Base-by-base conservation (phyloP, 2,797 vertebrate genomes). In the Danio tinwini region DNA sequence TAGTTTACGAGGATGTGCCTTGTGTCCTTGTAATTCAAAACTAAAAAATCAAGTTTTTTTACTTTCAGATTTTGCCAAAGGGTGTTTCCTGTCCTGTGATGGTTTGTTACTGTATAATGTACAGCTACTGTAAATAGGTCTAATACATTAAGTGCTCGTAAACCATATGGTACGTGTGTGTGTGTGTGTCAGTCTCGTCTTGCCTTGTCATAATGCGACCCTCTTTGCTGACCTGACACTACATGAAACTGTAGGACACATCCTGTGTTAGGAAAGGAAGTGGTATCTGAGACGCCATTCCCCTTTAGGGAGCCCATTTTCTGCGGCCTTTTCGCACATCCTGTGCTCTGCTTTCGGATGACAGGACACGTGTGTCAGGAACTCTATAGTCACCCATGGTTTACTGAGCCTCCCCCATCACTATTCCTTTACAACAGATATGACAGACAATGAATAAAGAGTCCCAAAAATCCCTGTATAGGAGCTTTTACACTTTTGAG, bases 211-310 rank as follows among this genome's bases (percentile, higher is more conserved):
- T 78, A 81, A 19, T 83, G 81, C 86, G 82, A 85, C 78, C 72
- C 37, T 52, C 11, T 49, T 82, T 73, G 82, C 79, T 89, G 82
- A 89, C 76, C 74, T 6, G 78, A 76, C 83, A 83, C 68, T 82
- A 12, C 44, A 47, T 63, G 68, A 67, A 52, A 47, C 21, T 16
- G 55, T 59, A 17, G 68, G 45, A 65, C 47, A 47, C 59, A 44
- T 74, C 50, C 75, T 50, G 53, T 49, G 29, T 64, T 72, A 44
- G 4, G 45, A 74, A n/a, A 59, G 47, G 63, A 78, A 53, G 29
- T 68, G 69, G 19, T 74, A 47, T 55, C 53, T 29, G 49, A 74
- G 49, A 68, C 6, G 6, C 61, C 21, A 45, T 8, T 63, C n/a
- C 47, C 55, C 53, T 47, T 52, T 61, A 65, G 62, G 39, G 59